Evolutionary conservation across 2,113 vertebrate species (phyloP).

Genomic region (Phalacrocorax aristotelis): DNA sequence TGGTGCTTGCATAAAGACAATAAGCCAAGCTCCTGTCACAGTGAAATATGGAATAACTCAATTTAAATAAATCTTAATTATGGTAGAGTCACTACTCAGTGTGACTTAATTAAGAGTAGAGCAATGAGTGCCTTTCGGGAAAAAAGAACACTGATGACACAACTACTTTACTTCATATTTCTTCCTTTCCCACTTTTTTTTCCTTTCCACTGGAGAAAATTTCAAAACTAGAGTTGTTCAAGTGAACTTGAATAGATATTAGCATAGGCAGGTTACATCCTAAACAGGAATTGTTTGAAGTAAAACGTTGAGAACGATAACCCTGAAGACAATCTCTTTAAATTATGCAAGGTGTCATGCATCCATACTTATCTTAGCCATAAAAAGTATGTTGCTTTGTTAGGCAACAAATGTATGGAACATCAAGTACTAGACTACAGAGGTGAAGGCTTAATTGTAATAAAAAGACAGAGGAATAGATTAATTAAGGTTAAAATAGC

Average conservation of each 20-base stretch:
- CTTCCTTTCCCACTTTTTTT: neutral
- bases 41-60: conserved; percentile 55
- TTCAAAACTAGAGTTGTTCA: neutral
- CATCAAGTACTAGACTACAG: neutral
- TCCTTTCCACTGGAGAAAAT: neutral
- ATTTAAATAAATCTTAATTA: conserved; percentile 67
- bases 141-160: neutral
- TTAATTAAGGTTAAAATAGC: neutral
- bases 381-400: conserved; percentile 24
- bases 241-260: neutral
- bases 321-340: conserved; percentile 43
- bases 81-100: conserved; percentile 11
- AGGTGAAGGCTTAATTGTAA: conserved; percentile 13
- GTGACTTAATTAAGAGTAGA: conserved; percentile 58
- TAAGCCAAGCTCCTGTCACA: conserved; percentile 48
- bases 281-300: neutral
- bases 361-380: conserved; percentile 32
- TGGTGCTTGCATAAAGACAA: conserved; percentile 34
- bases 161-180: neutral
- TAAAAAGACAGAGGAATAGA: neutral
- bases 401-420: conserved; percentile 36
- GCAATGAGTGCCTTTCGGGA: conserved; percentile 3
- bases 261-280: neutral
- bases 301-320: neutral
- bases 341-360: conserved; percentile 39